Evolutionary conservation across 2,113 vertebrate genomes (phyloP), one percentile per base, ranked within the genome.

Genomic region (Thryonomys swinderianus): DNA sequence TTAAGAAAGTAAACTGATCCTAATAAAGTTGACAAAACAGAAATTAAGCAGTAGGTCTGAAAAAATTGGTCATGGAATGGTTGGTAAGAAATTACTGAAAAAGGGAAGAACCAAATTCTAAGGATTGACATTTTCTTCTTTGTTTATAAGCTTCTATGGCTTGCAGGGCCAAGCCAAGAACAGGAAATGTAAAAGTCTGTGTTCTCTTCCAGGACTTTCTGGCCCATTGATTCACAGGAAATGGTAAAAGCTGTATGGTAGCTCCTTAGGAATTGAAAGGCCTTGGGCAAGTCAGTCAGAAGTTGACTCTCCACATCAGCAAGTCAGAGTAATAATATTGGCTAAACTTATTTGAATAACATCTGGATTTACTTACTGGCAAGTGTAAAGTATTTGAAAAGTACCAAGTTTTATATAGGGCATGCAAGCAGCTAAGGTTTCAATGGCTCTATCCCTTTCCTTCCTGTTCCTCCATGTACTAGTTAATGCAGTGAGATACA

Each of bases 351-450:
- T 62, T 66, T 79, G 80, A 93, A 84, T 86, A 62, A 55, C 93
- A 95, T 96, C 96, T 96, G 96, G 88, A 66, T 87, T 90, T 80
- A 97, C 92, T 96, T 93, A 94, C 40, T 85, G 91, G 95, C 82
- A 96, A 93, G 83, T 81, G 51, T 78, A 34, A 94, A 91, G 80
- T 94, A 87, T 95, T 95, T 95, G 73, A 59, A 90, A 84, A 95
- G 93, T 93, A 86, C 87, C 61, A 71, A 88, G 53, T 94, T 81
- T 51, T 48, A 86, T 30, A 76, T 34, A 76, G 25, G 66, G 64
- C 73, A 88, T 96, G 90, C 76, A 80, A 88, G 87, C 34, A 48
- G 95, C 73, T 91, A 90, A 2, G 21, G 51, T 93, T 81, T 95
- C 83, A 71, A 64, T 1, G 13, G 21, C 34, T 66, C 81, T 57